Base-by-base conservation (phyloP, 1,140 invertebrate species). In the Temnothorax nylanderi region DNA sequence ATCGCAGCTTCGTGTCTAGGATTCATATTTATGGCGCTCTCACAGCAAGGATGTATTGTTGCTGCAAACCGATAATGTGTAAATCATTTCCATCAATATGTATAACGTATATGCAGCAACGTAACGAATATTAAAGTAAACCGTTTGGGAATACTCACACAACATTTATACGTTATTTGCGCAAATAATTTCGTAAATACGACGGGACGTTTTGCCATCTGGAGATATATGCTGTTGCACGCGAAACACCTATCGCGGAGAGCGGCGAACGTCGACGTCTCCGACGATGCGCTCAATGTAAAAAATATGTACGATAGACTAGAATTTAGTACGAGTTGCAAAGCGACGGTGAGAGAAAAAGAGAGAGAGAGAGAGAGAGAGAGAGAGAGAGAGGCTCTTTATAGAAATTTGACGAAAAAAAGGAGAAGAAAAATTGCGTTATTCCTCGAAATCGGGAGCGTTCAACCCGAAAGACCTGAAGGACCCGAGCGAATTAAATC, bases 261-360 rank as follows among this genome's bases (percentile, higher is more conserved):
- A 47, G 76, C 44, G 47, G 67, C 58, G 56, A 11, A 60, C 26
- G 21, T 11, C 32, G 34, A 41, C 26, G n/a, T n/a, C 76, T 76
- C 82, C 47, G 49, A 62, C 41, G 56, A 72, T 88, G 62, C 51
- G 85, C 88, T 90, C 85, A 89, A 90, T 90, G 77, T 90, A 90
- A 76, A 89, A 67, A 60, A 76, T 37, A 64, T 89, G 71, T 87
- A 87, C 32, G 44, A 85, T 85, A 85, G 60, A 78, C 54, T 77
- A 77, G 13, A 77, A 56, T 85, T 51, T 77, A 85, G 64, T 82
- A 51, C 77, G 62, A 37, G 49, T 47, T 56, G 18, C 26, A 11
- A 37, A 21, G 26, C 18, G 37, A 26, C 54, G 44, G 21, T 18
- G 67, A 54, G 44, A 41, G 54, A 62, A 11, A 71, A 18, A 80